Conservation (phyloP, 2,113 vertebrate genomes). For the Tupaia tana region DNA sequence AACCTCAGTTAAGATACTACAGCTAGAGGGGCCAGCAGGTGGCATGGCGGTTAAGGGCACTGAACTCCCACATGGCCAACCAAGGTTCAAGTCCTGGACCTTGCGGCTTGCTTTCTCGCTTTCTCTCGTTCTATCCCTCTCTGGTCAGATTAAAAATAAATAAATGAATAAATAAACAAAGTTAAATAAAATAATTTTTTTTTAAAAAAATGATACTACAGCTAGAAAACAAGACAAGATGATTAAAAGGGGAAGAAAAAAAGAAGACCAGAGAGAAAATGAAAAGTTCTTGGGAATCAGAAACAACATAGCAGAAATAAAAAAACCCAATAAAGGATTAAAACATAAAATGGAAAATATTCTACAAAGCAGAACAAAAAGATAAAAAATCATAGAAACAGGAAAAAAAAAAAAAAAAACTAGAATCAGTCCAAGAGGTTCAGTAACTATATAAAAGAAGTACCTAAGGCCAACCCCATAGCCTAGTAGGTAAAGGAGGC, state of each 20-base stretch:
- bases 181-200: too few species aligned
- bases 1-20: neutral
- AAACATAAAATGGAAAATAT: constrained; percentile 17
- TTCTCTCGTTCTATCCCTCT: too few species aligned
- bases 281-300: neutral
- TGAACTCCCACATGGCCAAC: too few species aligned
- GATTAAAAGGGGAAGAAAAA: neutral
- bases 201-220: neutral
- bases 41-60: too few species aligned
- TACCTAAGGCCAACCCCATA: neutral
- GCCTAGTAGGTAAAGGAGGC: too few species aligned
- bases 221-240: neutral
- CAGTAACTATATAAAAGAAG: neutral
- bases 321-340: neutral
- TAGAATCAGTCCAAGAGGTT: neutral
- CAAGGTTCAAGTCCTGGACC: too few species aligned
- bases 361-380: neutral
- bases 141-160: too few species aligned
- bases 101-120: too few species aligned
- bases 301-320: neutral
- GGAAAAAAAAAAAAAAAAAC: neutral
- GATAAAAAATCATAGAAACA: neutral
- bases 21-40: neutral
- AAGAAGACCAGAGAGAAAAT: neutral
- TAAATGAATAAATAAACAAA: too few species aligned